Base-by-base conservation (phyloP, 2,888 invertebrate genomes). In the Allacma fusca region DNA sequence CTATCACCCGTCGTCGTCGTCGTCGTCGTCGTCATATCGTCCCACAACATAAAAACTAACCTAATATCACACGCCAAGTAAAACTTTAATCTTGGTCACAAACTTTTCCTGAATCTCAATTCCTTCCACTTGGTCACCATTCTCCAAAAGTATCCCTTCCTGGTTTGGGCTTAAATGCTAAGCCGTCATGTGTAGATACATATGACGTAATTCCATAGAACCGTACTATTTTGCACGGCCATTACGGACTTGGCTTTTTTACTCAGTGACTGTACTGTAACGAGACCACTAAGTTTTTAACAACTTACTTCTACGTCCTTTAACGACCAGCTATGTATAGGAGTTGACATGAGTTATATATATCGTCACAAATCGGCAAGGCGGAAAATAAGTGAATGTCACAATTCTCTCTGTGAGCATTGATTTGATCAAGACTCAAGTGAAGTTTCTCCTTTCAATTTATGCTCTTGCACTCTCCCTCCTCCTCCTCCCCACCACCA, bases 21-120 rank as follows among this genome's bases (percentile, higher is more conserved):
- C 50, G n/a, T n/a, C 50, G 50, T 50, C 50, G 50, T 50, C 50
- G 16, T 50, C 50, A 16, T 16, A n/a, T n/a, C 50, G 50, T 50
- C 50, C 50, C 50, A n/a, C 50, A 50, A 50, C 50, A 50, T 16
- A 50, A 50, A 50, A 50, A 50, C 50, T 50, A 50, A 50, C 50
- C 50, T 50, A 50, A 50, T 50, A 50, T 50, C 50, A 50, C 50
- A 50, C 50, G n/a, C 50, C n/a, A n/a, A 50, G 50, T 50, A 50
- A 50, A 50, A 50, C 50, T 50, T 50, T 50, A 50, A 50, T 50
- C 50, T 50, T 50, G 50, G 50, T 50, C 50, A n/a, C 50, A 50
- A 50, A 50, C 50, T 50, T 50, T 50, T 50, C 50, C 50, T 50
- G 50, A 50, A 50, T 50, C n/a, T n/a, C n/a, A 50, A 50, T 50